phyloP scores from a whole-genome alignment of 2,888 invertebrate genomes.

The Drosophila neotestacea region DNA sequence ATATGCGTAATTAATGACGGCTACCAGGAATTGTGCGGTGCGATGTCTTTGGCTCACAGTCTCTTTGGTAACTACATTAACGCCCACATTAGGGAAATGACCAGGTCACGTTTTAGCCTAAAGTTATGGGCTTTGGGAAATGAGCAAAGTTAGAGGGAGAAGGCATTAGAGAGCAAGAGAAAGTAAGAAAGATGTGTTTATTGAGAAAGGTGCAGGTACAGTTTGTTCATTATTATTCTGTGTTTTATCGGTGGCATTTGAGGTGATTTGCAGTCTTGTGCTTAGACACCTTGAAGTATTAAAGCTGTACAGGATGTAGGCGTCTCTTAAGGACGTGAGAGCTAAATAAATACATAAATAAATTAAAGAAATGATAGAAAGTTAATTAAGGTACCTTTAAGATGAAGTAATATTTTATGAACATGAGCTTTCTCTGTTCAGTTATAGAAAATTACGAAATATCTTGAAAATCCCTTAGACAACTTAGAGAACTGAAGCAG shows the following conservation, averaged over 20 bases:
- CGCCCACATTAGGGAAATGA: conserved; percentile 41
- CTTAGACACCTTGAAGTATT: conserved; percentile 8
- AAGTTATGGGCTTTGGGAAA: conserved; percentile 28
- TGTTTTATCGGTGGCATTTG: background rate
- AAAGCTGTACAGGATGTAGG: background rate
- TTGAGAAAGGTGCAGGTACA: background rate
- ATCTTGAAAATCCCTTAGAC: too few relatives aligned
- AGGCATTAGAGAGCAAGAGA: too few relatives aligned
- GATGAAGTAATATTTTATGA: too few relatives aligned
- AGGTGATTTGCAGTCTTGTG: conserved; percentile 11
- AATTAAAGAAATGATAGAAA: too few relatives aligned
- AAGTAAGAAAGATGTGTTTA: background rate
- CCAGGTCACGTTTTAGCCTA: conserved; percentile 25
- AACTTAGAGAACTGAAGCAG: too few relatives aligned
- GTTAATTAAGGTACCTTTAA: too few relatives aligned
- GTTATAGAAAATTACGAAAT: too few relatives aligned
- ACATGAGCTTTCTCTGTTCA: too few relatives aligned
- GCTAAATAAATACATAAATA: too few relatives aligned
- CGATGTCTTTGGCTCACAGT: background rate
- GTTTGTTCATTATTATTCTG: conserved; percentile 11
- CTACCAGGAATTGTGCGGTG: conserved; percentile 10
- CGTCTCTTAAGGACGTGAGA: background rate
- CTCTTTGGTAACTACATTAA: conserved; percentile 39
- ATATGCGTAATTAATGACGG: conserved; percentile 66
- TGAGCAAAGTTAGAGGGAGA: background rate